A percentile compares a stretch with the other conserved stretches of the same genome.
Conservation (phyloP, 2,888 invertebrate species). For the Meiosimyza decipiens region DNA sequence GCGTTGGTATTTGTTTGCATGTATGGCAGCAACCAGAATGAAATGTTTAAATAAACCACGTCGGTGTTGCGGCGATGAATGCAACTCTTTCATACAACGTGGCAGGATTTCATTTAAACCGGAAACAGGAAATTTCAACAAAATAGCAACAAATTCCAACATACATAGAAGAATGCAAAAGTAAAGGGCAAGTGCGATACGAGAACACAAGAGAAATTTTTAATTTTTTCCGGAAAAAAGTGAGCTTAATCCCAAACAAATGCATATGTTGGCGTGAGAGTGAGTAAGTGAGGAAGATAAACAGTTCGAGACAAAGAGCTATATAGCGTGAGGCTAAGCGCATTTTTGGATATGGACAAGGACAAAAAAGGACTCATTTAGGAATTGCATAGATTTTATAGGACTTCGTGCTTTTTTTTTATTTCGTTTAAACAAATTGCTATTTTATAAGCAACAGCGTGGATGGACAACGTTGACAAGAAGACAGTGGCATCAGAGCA, state of each 20-base stretch:
- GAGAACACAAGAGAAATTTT: background rate
- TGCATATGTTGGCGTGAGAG: background rate
- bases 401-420: too few relatives aligned
- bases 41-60: conserved; percentile 10
- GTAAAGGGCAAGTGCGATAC: background rate
- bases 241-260: background rate
- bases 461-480: too few relatives aligned
- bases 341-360: conserved; percentile 10
- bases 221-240: too few relatives aligned
- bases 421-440: too few relatives aligned
- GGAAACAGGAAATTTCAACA: conserved; percentile 29
- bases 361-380: conserved; percentile 8
- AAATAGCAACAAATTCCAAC: conserved; percentile 30
- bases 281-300: background rate
- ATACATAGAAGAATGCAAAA: background rate
- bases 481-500: too few relatives aligned
- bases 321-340: background rate
- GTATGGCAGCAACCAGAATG: background rate
- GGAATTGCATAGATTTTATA: conserved; percentile 20
- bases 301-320: background rate
- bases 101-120: conserved; percentile 27
- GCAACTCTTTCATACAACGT: conserved; percentile 19
- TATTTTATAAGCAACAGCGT: background rate
- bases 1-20: background rate
- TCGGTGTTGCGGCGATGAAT: conserved; percentile 6